Evolutionary conservation across 1,140 invertebrate species (phyloP).

Genomic region (Arion vulgaris): DNA sequence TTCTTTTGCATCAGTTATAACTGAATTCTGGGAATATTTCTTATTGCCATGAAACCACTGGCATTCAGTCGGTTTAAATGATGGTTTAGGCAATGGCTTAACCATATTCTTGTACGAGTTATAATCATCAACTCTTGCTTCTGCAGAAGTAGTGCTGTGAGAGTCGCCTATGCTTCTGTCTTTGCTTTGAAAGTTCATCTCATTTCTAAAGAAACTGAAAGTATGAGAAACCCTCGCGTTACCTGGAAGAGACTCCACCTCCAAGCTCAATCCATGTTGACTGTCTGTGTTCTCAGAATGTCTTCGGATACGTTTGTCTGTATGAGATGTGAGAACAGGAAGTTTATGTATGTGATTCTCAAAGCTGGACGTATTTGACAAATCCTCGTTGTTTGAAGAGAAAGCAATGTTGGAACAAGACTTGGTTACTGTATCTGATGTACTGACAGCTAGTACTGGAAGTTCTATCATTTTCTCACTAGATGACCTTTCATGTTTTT

Average conservation of each 20-base stretch:
- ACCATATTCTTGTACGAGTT: neutral
- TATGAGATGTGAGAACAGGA: too few species aligned
- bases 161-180: neutral
- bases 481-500: neutral
- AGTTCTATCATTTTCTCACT: slow-evolving; percentile 38
- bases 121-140: neutral
- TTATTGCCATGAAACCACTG: neutral
- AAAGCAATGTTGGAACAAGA: neutral
- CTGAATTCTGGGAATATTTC: neutral
- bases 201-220: neutral
- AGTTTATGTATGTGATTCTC: too few species aligned
- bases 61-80: slow-evolving; percentile 2
- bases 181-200: neutral
- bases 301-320: neutral
- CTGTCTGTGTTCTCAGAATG: neutral
- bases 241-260: neutral
- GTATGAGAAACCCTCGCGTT: neutral
- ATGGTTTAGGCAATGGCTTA: neutral
- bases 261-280: neutral
- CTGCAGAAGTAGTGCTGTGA: neutral
- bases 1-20: slow-evolving; percentile 48
- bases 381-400: neutral
- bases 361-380: too few species aligned
- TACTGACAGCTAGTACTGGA: slow-evolving; percentile 54
- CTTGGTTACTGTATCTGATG: slow-evolving; percentile 33